A percentile compares a stretch with the other conserved stretches of the same genome.
phyloP scores from a whole-genome alignment of 2,113 vertebrate species.

The Puma concolor region DNA sequence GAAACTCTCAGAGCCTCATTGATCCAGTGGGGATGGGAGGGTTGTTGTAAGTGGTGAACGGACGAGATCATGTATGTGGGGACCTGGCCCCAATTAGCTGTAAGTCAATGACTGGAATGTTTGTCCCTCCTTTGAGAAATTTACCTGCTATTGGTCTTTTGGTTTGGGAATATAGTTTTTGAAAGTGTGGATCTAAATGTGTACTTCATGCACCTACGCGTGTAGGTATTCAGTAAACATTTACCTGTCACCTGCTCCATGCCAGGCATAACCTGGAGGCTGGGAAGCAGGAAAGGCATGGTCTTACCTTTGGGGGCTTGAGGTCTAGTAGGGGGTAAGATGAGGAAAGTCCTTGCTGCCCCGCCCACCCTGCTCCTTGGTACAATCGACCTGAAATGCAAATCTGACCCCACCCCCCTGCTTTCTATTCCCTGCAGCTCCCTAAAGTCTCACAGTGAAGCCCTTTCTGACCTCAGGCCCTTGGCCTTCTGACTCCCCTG shows the following conservation, averaged over 20 bases:
- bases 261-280: fast-evolving
- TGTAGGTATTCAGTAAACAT: not conserved
- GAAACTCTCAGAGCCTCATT: not conserved
- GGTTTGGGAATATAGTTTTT: not conserved
- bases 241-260: not conserved
- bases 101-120: not conserved
- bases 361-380: not conserved
- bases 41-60: no score
- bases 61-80: not conserved
- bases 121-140: not conserved
- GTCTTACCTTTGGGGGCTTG: not conserved
- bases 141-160: not conserved
- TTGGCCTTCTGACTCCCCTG: fast-evolving
- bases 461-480: not conserved
- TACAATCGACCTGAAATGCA: not conserved
- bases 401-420: not conserved
- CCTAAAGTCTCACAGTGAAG: not conserved
- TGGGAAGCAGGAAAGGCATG: not conserved
- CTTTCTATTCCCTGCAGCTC: not conserved
- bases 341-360: not conserved
- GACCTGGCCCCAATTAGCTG: not conserved
- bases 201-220: no score
- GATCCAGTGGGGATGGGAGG: not conserved
- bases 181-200: not conserved
- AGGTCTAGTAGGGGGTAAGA: not conserved